Evolutionary conservation across 2,113 vertebrate genomes (phyloP).

Genomic region (Gymnogyps californianus): DNA sequence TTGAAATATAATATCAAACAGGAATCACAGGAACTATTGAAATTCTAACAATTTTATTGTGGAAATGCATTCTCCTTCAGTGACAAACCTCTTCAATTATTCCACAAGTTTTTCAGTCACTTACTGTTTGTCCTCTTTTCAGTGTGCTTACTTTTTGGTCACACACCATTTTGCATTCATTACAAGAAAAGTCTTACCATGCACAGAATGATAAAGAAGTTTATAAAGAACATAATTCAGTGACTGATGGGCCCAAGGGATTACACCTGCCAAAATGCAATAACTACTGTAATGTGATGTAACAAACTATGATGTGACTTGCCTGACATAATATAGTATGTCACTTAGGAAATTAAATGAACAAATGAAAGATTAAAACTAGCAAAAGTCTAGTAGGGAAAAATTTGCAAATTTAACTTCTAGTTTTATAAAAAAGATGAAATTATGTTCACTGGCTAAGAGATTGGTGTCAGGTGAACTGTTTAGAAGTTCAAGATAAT

Average conservation of each 20-base stretch:
- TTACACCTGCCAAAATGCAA: conserved; percentile 16
- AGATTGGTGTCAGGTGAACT: not conserved
- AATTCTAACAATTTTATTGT: not conserved
- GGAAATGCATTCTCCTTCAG: not conserved
- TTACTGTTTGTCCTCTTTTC: not conserved
- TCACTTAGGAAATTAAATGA: not conserved
- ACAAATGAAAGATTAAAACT: not conserved
- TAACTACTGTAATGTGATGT: not conserved
- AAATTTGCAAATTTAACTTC: not conserved
- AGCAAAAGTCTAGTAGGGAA: not conserved
- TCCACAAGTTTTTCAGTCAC: not conserved
- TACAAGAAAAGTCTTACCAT: not conserved
- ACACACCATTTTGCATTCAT: not conserved
- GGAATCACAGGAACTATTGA: not conserved
- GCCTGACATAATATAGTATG: not conserved
- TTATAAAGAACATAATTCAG: not conserved
- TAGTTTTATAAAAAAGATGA: not conserved
- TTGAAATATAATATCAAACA: not conserved
- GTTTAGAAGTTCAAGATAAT: not conserved
- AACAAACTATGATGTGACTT: not conserved
- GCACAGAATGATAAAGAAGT: conserved; percentile 10
- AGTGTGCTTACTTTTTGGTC: not conserved
- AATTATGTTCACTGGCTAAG: not conserved
- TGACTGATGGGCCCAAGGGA: conserved; percentile 2
- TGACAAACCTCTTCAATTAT: not conserved